phyloP scores from a whole-genome alignment of 2,888 invertebrate species.

The Noctua comes region DNA sequence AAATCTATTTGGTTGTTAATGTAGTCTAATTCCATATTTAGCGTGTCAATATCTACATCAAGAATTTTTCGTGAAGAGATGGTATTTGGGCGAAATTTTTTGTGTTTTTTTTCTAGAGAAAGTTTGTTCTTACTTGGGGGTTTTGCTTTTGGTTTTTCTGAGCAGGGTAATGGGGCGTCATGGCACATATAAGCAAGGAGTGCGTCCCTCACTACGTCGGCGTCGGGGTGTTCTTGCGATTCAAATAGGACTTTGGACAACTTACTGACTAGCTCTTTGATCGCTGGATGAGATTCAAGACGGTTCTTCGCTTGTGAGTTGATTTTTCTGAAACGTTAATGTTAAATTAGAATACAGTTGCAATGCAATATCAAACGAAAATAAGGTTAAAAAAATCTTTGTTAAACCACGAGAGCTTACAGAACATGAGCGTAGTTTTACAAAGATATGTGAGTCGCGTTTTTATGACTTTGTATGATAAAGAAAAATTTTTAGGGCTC shows the following conservation, averaged over 20 bases:
- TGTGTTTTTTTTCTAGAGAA: constrained; percentile 70
- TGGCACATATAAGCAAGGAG: constrained; percentile 96
- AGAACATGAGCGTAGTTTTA: background rate
- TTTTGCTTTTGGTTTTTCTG: constrained; percentile 81
- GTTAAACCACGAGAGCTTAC: background rate
- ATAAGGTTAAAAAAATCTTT: background rate
- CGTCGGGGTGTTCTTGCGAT: constrained; percentile 92
- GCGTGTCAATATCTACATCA: constrained; percentile 83
- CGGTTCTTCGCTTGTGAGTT: constrained; percentile 91
- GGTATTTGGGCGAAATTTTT: constrained; percentile 69
- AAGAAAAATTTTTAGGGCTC: background rate
- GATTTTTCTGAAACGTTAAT: constrained; percentile 85
- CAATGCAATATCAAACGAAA: background rate
- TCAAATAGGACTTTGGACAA: constrained; percentile 92
- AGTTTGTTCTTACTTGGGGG: constrained; percentile 67
- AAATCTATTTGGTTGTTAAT: constrained; percentile 86
- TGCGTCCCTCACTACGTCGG: constrained; percentile 94
- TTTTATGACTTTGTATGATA: background rate
- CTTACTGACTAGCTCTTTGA: constrained; percentile 92
- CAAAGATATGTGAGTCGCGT: background rate
- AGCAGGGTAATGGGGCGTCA: constrained; percentile 94
- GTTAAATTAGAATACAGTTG: background rate
- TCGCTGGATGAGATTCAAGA: constrained; percentile 93
- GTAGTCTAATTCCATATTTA: constrained; percentile 86
- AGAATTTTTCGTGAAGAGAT: constrained; percentile 76